Conservation (phyloP, 2,888 invertebrate species). For the Cremastobaeus sp. region DNA sequence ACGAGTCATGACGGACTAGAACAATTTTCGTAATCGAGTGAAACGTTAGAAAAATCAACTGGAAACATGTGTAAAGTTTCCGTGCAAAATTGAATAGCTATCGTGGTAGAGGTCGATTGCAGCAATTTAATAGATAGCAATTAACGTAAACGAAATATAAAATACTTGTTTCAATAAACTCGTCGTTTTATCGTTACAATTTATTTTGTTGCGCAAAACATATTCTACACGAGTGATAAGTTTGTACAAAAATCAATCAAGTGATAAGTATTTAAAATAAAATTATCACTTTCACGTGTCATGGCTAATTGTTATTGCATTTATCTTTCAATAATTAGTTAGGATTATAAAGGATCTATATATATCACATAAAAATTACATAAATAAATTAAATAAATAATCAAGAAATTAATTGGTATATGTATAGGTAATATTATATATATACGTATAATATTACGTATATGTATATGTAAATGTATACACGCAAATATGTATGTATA, state of each 20-base stretch:
- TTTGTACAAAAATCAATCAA: conserved; percentile 40
- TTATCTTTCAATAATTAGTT: conserved; percentile 64
- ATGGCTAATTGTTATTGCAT: conserved; percentile 63
- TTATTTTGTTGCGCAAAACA: conserved; percentile 40
- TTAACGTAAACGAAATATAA: conserved; percentile 19
- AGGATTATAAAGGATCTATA: conserved; percentile 63
- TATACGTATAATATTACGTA: conserved; percentile 18
- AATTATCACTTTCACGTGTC: conserved; percentile 52
- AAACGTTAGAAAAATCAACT: neutral
- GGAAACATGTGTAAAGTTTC: neutral
- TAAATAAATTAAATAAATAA: conserved; percentile 45
- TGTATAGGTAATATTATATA: neutral
- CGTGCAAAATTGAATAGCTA: neutral
- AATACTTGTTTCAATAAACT: conserved; percentile 20
- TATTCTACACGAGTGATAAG: conserved; percentile 29
- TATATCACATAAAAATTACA: conserved; percentile 56
- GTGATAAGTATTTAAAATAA: conserved; percentile 24
- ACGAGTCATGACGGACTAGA: neutral
- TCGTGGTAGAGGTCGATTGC: conserved; percentile 7
- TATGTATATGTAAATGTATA: conserved; percentile 6
- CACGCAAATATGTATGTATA: conserved; percentile 14
- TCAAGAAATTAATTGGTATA: conserved; percentile 43
- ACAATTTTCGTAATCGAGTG: neutral
- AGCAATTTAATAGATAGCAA: conserved; percentile 24
- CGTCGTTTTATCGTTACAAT: conserved; percentile 28